Conservation (phyloP, 2,888 invertebrate species). For the Asteroscopus sphinx region DNA sequence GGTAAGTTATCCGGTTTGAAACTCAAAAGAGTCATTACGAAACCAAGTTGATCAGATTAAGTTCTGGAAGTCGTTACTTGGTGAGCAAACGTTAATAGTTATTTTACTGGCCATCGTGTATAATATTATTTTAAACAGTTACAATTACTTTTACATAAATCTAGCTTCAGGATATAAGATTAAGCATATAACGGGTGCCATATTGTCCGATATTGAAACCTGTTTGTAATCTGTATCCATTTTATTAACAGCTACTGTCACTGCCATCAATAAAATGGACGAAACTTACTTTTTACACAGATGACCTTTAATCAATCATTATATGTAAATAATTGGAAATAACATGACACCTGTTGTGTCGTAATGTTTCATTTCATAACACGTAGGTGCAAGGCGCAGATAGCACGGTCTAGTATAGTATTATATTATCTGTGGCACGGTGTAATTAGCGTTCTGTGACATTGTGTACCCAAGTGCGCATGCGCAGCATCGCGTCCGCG, state of each 20-base stretch:
- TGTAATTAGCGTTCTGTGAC: slow-evolving; percentile 58
- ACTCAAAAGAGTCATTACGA: slow-evolving; percentile 46
- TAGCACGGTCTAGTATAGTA: slow-evolving; percentile 60
- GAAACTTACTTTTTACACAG: slow-evolving; percentile 11
- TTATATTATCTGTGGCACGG: no score
- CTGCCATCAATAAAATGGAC: slow-evolving; percentile 17
- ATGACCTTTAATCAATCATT: slow-evolving; percentile 33
- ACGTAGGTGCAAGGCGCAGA: slow-evolving; percentile 57
- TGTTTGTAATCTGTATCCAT: slow-evolving; percentile 36
- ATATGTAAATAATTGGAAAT: slow-evolving; percentile 37
- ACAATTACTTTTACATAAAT: not conserved
- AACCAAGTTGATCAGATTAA: slow-evolving; percentile 46
- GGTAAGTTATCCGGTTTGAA: slow-evolving; percentile 64
- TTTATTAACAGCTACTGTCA: slow-evolving; percentile 30
- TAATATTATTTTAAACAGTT: not conserved
- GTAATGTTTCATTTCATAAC: slow-evolving; percentile 56
- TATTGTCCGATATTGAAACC: slow-evolving; percentile 39
- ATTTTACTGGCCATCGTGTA: slow-evolving; percentile 21
- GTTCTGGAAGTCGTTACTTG: slow-evolving; percentile 41
- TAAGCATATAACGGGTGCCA: slow-evolving; percentile 37
- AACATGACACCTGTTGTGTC: slow-evolving; percentile 46
- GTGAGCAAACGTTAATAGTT: slow-evolving; percentile 48
- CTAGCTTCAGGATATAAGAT: slow-evolving; percentile 25
- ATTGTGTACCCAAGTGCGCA: slow-evolving; percentile 61
- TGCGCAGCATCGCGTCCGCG: no score